Base-by-base conservation (phyloP, 2,797 vertebrate genomes). In the Phyllotis vaccarum region DNA sequence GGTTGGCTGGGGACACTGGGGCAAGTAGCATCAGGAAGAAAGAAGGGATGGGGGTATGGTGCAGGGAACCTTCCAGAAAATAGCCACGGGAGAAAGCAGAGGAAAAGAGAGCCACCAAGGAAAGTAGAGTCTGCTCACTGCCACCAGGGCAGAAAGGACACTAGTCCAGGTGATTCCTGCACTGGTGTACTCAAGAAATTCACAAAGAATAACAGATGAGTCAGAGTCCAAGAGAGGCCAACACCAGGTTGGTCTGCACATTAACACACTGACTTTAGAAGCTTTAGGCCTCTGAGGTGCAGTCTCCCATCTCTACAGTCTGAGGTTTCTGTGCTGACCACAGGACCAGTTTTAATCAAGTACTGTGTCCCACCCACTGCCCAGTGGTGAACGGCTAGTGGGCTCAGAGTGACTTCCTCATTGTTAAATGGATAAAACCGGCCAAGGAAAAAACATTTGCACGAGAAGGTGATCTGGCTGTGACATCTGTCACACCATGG, bases 331-430 rank as follows among this genome's bases (percentile, higher is more conserved):
- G 6, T 70, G 34, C 16, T 3, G 29, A 58, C 21, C 12, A 22
- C 78, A n/a, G 52, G 14, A 78, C 75, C 6, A 0, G 34, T 1
- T 49, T 78, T 16, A 52, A 29, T 21, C 11, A 16, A 1, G 21
- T 6, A 81, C 12, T 81, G 49, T n/a, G 52, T 58, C 22, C 34
- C 21, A 37, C 21, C 34, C 21, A 22, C 52, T 56, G 27, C 27
- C 60, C 34, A 19, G 22, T 24, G 49, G 49, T 66, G 13, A 6
- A 0, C 1, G 21, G 60, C 17, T 40, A 0, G 0, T 0, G 10
- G 70, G 58, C 24, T 7, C 9, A 74, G 52, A 9, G 31, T 0
- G 34, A 46, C 54, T 52, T 82, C 19, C 31, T 37, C 1, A 4
- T 37, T 62, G 92, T 56, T 56, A 68, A 75, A 56, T 0, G 3